Conservation (phyloP, 1,140 invertebrate genomes). For the Papilio machaon region DNA sequence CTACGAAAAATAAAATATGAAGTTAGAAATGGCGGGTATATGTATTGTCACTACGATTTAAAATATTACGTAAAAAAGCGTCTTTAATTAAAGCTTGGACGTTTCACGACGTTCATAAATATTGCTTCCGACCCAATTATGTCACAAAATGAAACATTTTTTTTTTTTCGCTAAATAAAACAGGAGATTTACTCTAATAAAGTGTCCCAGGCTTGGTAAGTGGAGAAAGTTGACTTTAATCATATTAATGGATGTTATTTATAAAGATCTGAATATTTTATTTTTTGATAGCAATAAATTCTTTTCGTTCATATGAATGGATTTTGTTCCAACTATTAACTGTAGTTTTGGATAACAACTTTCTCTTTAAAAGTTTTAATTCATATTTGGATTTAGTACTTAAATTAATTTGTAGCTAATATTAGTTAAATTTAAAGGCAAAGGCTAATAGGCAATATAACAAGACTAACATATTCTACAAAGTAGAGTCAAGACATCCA, state of each 20-base stretch:
- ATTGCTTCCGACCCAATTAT: slow-evolving; percentile 60
- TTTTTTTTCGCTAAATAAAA: slow-evolving; percentile 48
- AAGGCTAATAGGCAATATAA: no score
- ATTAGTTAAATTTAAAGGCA: no score
- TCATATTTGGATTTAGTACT: neutral
- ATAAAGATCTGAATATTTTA: neutral
- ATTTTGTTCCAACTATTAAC: neutral
- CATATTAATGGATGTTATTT: slow-evolving; percentile 34
- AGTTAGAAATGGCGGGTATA: slow-evolving; percentile 2
- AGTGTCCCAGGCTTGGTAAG: slow-evolving; percentile 17
- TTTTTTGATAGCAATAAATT: slow-evolving; percentile 11
- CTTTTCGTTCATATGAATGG: neutral
- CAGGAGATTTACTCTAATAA: slow-evolving; percentile 33
- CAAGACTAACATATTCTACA: no score
- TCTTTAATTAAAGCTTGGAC: slow-evolving; percentile 59
- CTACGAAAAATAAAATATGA: neutral
- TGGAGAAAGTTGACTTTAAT: slow-evolving; percentile 32
- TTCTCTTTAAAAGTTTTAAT: neutral
- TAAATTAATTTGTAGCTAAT: neutral
- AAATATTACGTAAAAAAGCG: slow-evolving; percentile 51
- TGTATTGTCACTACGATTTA: slow-evolving; percentile 51
- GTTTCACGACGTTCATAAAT: slow-evolving; percentile 63
- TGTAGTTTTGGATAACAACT: neutral
- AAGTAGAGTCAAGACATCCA: neutral
- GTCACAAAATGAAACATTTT: slow-evolving; percentile 57